These are phyloP conservation scores for Sacculina carcini DNA, from an alignment of 2,888 invertebrate genomes.

Conservation along the genomic window DNA sequence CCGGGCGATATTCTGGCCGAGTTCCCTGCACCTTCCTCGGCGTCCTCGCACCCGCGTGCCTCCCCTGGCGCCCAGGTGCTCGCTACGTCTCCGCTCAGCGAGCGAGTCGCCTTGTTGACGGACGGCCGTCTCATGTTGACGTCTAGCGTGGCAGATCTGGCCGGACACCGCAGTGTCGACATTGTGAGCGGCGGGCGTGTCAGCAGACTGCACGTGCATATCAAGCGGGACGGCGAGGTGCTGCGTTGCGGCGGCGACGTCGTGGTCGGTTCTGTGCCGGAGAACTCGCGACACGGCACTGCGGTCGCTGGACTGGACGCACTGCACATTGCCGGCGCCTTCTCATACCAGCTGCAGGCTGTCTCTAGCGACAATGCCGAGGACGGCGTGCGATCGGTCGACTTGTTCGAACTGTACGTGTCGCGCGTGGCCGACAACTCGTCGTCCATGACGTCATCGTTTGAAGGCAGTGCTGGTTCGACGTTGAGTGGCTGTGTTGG, in stretches of 20 bases:
- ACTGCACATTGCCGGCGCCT: constrained; percentile 30
- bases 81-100: constrained; percentile 49
- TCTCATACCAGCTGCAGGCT: constrained; percentile 46
- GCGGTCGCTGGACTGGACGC: constrained; percentile 41
- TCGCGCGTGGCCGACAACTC: constrained; percentile 45
- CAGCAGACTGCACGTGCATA: constrained; percentile 48
- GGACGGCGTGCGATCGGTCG: constrained; percentile 34
- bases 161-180: constrained; percentile 51
- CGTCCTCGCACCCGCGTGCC: constrained; percentile 27
- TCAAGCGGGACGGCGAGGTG: constrained; percentile 56
- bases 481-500: constrained; percentile 25
- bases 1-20: constrained; percentile 66
- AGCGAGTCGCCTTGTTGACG: constrained; percentile 60
- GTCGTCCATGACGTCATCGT: constrained; percentile 39
- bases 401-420: constrained; percentile 25
- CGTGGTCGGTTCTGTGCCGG: constrained; percentile 34
- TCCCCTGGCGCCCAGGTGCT: constrained; percentile 27
- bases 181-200: constrained; percentile 56
- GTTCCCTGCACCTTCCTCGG: too few species aligned
- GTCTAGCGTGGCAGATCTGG: constrained; percentile 49
- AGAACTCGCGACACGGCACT: constrained; percentile 47
- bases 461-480: constrained; percentile 39
- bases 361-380: constrained; percentile 48
- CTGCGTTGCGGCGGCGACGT: constrained; percentile 39
- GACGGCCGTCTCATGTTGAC: constrained; percentile 78